Evolutionary conservation across 92 coral and sea anemone genomes (phyloP), one percentile per base, ranked within the genome.

Genomic region (Epizoanthus stellaris): DNA sequence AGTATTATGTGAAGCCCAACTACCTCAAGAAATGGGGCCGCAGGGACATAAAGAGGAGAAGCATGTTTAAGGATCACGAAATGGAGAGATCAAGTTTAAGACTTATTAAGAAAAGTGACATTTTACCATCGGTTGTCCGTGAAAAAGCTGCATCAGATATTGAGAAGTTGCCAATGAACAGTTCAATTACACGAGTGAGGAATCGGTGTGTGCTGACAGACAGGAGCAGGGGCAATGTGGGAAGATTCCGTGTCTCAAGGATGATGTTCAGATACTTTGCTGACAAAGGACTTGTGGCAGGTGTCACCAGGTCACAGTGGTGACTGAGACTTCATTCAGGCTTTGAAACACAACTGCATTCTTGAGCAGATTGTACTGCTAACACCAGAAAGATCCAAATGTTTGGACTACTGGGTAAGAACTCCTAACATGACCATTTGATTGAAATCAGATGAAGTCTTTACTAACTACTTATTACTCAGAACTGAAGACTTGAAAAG

Each of bases 1-100:
- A 97, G 80, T 97, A 93, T 85, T 97, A 97, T 72, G 94, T 97
- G 77, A 90, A 91, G 17, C 97, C 97, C 13, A 95, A 97, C 74
- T 97, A 97, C 89, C 94, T 97, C 71, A 97, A 97, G 88, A 95
- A 93, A 72, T 97, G 99, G 92, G 99, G 94, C 15, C 90, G 98
- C 86, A 88, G 99, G 65, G 99, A 97, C 82, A 91, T 89, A 80
- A 95, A 93, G 49, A 89, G 99, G 68, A 90, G 99, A 75, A 91
- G 79, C 47, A 80, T 95, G 86, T 95, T 87, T 82, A 91, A 89
- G 65, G 97, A 97, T 75, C 68, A 88, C 85, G 99, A 97, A 93
- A 82, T 91, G 70, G 88, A 89, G 79, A 91, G 99, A 81, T 76
- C 94, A n/a, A 89, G 95, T 73, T 76, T 97, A 62, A 87, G 99